Evolutionary conservation across 1,140 invertebrate species (phyloP).

Genomic region (Drosophila lowei): DNA sequence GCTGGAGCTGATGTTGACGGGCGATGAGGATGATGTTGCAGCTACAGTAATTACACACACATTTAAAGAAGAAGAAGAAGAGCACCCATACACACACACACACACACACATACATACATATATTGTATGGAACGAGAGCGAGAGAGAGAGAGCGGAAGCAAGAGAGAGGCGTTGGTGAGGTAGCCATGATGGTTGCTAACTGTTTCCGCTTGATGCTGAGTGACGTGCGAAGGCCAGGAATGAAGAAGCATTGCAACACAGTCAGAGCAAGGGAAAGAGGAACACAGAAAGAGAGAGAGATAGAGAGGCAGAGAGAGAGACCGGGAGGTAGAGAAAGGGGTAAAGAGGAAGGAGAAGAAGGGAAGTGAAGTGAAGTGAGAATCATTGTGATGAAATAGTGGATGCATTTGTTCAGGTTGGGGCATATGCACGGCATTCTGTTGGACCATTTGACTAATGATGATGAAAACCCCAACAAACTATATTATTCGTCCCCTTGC

Average conservation of each 20-base stretch:
- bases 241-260: slow-evolving; percentile 60
- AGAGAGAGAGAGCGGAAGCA: slow-evolving; percentile 15
- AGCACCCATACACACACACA: slow-evolving; percentile 31
- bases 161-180: slow-evolving; percentile 31
- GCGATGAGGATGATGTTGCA: slow-evolving; percentile 61
- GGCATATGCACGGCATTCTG: slow-evolving; percentile 2
- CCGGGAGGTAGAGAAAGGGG: background rate
- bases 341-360: background rate
- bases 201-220: slow-evolving; percentile 72
- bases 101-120: background rate
- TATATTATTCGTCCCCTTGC: slow-evolving; percentile 31
- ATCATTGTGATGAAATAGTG: slow-evolving; percentile 57
- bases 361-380: slow-evolving; percentile 25
- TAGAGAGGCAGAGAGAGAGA: background rate
- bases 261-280: background rate
- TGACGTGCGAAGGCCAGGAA: slow-evolving; percentile 75
- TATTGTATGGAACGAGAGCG: background rate
- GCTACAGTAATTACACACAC: slow-evolving; percentile 73
- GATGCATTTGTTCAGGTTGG: slow-evolving; percentile 58
- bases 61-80: slow-evolving; percentile 42
- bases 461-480: slow-evolving; percentile 31
- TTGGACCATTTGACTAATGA: slow-evolving; percentile 29
- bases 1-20: slow-evolving; percentile 38
- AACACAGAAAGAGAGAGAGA: background rate
- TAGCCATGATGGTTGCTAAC: slow-evolving; percentile 69